Conservation (phyloP, 2,797 vertebrate species). For the Sardinella longiceps region DNA sequence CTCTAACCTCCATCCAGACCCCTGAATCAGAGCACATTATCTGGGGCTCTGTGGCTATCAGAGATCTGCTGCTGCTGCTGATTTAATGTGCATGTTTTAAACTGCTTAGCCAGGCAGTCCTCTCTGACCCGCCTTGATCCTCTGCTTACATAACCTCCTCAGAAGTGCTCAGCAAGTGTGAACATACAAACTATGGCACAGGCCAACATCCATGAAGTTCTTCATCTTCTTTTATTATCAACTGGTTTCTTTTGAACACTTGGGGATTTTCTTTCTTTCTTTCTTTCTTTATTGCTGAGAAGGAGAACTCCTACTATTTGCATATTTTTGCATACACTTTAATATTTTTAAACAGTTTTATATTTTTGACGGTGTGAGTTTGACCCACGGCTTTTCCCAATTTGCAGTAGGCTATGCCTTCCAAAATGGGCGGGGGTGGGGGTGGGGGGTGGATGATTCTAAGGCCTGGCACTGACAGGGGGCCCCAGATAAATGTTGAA, state of each 20-base stretch:
- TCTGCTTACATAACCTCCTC: conserved; percentile 14
- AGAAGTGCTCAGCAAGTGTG: background rate
- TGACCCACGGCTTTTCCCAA: background rate
- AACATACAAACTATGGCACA: background rate
- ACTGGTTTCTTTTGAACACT: background rate
- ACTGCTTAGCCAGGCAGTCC: background rate
- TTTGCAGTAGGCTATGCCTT: background rate
- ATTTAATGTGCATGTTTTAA: background rate
- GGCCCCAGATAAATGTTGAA: no score
- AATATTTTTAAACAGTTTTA: no score
- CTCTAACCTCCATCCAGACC: background rate
- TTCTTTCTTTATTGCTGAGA: no score
- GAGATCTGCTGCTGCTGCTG: background rate
- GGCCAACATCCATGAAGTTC: background rate
- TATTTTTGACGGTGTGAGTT: background rate
- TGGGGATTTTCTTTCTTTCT: no score
- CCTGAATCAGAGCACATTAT: background rate
- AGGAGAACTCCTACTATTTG: background rate
- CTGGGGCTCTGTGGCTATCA: background rate
- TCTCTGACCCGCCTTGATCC: background rate
- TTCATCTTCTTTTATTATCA: background rate
- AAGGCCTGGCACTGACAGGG: no score
- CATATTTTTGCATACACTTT: background rate
- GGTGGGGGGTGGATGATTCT: no score
- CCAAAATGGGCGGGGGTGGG: no score